These are phyloP conservation scores for Eumacrocentrus americanus DNA, from an alignment of 2,888 invertebrate genomes.

Conservation along the genomic window DNA sequence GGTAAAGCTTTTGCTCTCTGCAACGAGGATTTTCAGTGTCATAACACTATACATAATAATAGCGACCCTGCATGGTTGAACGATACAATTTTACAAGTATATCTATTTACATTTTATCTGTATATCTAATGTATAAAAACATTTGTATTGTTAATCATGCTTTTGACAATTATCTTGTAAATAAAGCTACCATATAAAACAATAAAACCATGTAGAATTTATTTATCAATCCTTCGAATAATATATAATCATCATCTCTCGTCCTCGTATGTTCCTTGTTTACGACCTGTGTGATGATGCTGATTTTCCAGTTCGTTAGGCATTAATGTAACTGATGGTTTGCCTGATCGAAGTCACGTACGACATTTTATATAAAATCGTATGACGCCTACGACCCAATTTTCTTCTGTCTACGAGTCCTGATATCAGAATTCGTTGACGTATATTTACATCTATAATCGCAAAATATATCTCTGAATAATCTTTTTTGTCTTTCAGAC, in stretches of 20 bases:
- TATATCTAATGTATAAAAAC: constrained; percentile 20
- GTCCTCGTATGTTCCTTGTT: constrained; percentile 4
- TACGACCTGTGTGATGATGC: background rate
- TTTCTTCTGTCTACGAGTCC: background rate
- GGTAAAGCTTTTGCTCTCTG: background rate
- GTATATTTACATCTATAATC: background rate
- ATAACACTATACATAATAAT: background rate
- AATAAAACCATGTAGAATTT: background rate
- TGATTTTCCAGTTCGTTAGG: background rate
- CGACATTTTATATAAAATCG: background rate
- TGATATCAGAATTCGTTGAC: background rate
- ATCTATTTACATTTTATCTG: too few relatives aligned
- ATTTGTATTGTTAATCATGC: constrained; percentile 23
- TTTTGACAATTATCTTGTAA: background rate
- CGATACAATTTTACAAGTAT: background rate
- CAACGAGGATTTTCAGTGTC: background rate
- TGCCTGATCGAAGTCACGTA: background rate
- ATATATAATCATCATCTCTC: too few relatives aligned
- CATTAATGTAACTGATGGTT: background rate
- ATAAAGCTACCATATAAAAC: constrained; percentile 8
- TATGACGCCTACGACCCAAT: background rate
- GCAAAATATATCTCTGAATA: constrained; percentile 13
- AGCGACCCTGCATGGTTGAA: background rate
- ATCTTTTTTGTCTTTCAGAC: background rate
- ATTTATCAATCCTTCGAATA: background rate